Base-by-base conservation (phyloP, 1,140 invertebrate genomes). In the Drosophila asahinai region DNA sequence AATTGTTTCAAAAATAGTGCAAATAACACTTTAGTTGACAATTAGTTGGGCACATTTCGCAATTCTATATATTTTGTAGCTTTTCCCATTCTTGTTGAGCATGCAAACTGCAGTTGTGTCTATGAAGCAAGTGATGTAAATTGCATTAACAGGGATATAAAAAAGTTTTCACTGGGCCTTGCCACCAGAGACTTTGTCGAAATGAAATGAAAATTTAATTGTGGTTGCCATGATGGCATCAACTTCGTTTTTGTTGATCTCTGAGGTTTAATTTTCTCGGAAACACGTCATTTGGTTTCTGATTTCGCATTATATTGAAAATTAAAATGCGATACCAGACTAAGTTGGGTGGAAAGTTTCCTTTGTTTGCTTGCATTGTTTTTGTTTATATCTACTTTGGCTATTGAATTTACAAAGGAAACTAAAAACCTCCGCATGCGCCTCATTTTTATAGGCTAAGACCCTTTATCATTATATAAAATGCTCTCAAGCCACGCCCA, bases 1-100 rank as follows among this genome's bases (percentile, higher is more conserved):
- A 72, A 49, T 71, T 58, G 75, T 47, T 77, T 45, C 22, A 63
- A 68, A 86, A 81, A 66, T 68, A 65, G 62, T 68, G 63, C 49
- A 83, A 81, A 83, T 78, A 62, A 77, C 45, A 55, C 70, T 84
- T 63, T 48, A 71, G 52, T 77, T 77, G 42, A 54, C 73, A 77
- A 62, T 68, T 63, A 66, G 47, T 66, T 70, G 47, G 30, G 42
- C 40, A 25, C 17, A 36, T 33, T 4, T 6, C 15, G 19, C 36
- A 38, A 36, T 38, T 55, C 17, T 8, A 48, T 40, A 36, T 47
- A 36, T 48, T 42, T 12, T 3, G 5, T 43, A 15, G 19, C 52
- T 5, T 33, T 15, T n/a, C 11, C 14, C 36, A 9, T 36, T 49
- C 9, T 17, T 51, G 36, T 22, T 11, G 19, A 45, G 25, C 48